Evolutionary conservation across 2,888 invertebrate genomes (phyloP).

Genomic region (Sicus ferrugineus): DNA sequence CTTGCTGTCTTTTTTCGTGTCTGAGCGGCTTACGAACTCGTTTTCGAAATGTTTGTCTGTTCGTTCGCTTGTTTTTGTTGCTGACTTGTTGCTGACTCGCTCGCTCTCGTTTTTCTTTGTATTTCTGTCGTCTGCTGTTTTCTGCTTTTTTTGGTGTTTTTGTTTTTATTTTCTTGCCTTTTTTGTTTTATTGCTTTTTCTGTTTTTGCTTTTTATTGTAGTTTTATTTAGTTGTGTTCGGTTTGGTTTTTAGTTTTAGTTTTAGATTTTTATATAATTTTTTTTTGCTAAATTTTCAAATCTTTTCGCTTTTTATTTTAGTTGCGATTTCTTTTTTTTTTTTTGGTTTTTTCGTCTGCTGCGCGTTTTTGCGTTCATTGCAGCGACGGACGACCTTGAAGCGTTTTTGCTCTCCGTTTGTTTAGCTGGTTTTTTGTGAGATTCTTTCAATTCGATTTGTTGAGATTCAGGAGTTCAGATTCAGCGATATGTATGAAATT

Average conservation of each 20-base stretch:
- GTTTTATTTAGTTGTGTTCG: constrained; percentile 19
- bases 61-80: not conserved
- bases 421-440: constrained; percentile 19
- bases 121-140: not conserved
- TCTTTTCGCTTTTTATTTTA: constrained; percentile 22
- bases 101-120: not conserved
- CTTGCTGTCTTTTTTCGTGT: constrained; percentile 27
- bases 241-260: constrained; percentile 25
- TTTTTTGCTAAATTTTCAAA: constrained; percentile 1
- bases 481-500: not conserved
- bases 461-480: not conserved
- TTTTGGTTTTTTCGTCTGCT: constrained; percentile 16
- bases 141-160: not conserved
- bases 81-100: not conserved
- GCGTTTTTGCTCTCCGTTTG: constrained; percentile 9
- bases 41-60: constrained; percentile 33
- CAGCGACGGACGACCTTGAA: constrained; percentile 29
- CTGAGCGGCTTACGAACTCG: constrained; percentile 36
- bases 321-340: too few relatives aligned
- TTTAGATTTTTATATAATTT: constrained; percentile 24
- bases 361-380: constrained; percentile 19
- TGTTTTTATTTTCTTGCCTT: not conserved
- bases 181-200: constrained; percentile 18
- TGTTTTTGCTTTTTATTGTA: constrained; percentile 25
- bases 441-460: not conserved